Conservation (phyloP, 2,797 vertebrate genomes). For the Scomberomorus guttatus region DNA sequence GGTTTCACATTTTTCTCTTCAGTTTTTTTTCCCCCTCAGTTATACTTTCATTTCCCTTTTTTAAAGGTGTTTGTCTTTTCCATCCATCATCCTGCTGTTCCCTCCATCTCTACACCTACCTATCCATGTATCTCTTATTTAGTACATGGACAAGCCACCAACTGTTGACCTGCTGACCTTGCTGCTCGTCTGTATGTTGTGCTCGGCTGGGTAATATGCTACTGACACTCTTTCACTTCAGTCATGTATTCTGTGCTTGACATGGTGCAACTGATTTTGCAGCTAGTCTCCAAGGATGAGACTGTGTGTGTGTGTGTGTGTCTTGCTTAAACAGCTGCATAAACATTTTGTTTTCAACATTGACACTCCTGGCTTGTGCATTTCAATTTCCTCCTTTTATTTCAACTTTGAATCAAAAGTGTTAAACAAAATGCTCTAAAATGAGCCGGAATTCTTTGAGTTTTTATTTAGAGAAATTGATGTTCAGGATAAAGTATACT, state of each 20-base stretch:
- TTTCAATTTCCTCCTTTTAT: neutral
- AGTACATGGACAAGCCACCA: constrained; percentile 10
- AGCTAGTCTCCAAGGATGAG: constrained; percentile 5
- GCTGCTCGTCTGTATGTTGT: constrained; percentile 13
- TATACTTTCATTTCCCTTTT: neutral
- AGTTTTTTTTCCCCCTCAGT: neutral
- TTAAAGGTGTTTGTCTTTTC: neutral
- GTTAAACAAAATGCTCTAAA: constrained; percentile 4
- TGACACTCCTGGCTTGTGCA: neutral
- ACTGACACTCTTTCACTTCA: constrained; percentile 32
- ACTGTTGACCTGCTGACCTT: constrained; percentile 39
- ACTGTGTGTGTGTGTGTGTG: constrained; percentile 3
- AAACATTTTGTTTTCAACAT: constrained; percentile 8
- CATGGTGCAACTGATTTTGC: constrained; percentile 20
- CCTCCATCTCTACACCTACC: neutral
- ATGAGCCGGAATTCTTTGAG: neutral
- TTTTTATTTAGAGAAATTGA: constrained; percentile 13
- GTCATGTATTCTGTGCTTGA: constrained; percentile 38
- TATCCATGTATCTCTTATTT: constrained; percentile 27
- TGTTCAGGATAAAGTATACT: neutral
- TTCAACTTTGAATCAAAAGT: neutral
- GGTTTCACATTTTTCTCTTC: neutral
- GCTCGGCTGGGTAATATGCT: constrained; percentile 21
- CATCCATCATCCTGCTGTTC: neutral
- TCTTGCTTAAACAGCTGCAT: constrained; percentile 1